Evolutionary conservation across 2,797 vertebrate species (phyloP), one percentile per base, ranked within the genome.

Genomic region (Pseudopleuronectes americanus): DNA sequence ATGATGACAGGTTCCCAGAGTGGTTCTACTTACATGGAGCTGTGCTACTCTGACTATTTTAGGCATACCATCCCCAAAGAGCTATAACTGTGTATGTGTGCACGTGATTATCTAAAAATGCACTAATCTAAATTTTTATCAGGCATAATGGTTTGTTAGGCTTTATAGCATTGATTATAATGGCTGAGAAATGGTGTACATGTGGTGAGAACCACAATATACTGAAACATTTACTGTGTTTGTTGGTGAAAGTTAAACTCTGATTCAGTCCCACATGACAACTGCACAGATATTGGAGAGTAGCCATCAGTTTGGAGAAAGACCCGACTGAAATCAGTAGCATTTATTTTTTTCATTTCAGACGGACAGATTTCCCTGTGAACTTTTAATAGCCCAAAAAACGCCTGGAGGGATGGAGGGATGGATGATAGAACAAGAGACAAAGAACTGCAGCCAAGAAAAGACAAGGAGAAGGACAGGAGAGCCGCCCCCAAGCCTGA

Each of bases 1-100:
- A 62, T 23, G 24, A 61, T 74, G 61, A 68, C 71, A 84, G 75
- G 80, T 90, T 92, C 90, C 85, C 90, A 90, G 76, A 79, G 70
- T 36, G 61, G 58, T 67, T 84, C 77, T 1, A 69, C 76, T 78
- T 64, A 68, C 55, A 84, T 26, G 22, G n/a, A 77, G 67, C 52
- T 10, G 36, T 19, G 54, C 62, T 47, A 66, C 59, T 70, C 28
- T 8, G 21, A 53, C 68, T 71, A 62, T 83, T 62, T 77, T 58
- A 43, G 51, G 23, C 23, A 47, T 13, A 76, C n/a, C 13, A 4
- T 31, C 82, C 54, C 38, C 28, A 9, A 36, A 55, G 57, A 19
- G 9, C 31, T 45, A 33, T 66, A 55, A 49, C 0, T 22, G 21
- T 68, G 57, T 74, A 26, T 63, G 51, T 23, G 33, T 23, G 31